Evolutionary conservation across 2,888 invertebrate genomes (phyloP), one percentile per base, ranked within the genome.

Genomic region (Oligia fasciuncula): DNA sequence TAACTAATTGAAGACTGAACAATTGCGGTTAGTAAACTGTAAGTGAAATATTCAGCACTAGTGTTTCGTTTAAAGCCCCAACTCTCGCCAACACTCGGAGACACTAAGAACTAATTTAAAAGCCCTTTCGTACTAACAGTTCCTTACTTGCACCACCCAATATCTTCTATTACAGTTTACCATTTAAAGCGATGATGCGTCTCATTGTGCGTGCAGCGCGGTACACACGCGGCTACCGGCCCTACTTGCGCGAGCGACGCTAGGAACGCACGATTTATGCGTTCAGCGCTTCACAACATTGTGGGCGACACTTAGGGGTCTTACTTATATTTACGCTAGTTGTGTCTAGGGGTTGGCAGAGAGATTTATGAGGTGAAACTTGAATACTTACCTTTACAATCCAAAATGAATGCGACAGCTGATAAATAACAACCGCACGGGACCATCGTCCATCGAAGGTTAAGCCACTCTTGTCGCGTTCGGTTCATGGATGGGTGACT

Each of bases 131-230:
- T 5, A 29, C 74, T 43, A 13, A 1, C 17, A 40, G 8, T 46
- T 76, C 9, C 0, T 60, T 3, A 35, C 57, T 83, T 87, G 51
- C 4, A 63, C 78, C 82, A 85, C 11, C 40, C 70, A 68, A 54
- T 83, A 83, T 78, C 11, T 83, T 83, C 84, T 88, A 88, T 88
- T 83, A 88, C 88, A 88, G 87, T 84, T 87, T 78, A 80, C 88
- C 88, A 83, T 88, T 83, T 87, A 85, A 84, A 88, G 88, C 73
- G 68, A 78, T 87, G 92, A 92, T 91, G 91, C 89, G 86, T 86
- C 81, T 86, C 85, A 92, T 92, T 92, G 92, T 92, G 90, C 85
- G 86, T 83, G 85, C 81, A 79, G 83, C 80, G 77, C 80, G 74
- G 77, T 40, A 67, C 67, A 75, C 74, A 80, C 80, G 80, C 84